Base-by-base conservation (phyloP, 1,140 invertebrate genomes). In the Apis florea region DNA sequence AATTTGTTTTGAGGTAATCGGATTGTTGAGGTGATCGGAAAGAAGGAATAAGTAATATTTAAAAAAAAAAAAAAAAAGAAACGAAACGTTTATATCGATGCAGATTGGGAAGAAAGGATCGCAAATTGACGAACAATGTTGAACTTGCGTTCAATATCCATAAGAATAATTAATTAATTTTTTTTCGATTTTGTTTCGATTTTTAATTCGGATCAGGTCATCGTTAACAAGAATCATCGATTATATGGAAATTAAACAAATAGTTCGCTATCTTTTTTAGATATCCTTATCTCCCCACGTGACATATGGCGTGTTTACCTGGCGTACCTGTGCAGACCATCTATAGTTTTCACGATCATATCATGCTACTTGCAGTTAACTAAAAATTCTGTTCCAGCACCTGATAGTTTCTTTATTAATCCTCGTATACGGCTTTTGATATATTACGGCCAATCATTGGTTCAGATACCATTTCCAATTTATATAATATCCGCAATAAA, bases 231-330 rank as follows among this genome's bases (percentile, higher is more conserved):
- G 58, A 47, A 61, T 49, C 6, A 19, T 6, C 15, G 31, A 69
- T 58, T n/a, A 2, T 17, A 47, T 26, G 26, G 54, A 56, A 59
- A 49, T 40, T 49, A n/a, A 21, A 15, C 21, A 31, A 49, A n/a
- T n/a, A 19, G 12, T 8, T 15, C 47, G 13, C 31, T 73, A 66
- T 79, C 70, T 40, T 40, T 61, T 19, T 76, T 53, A 56, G 63
- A 79, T 47, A 66, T 17, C 24, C 58, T 72, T 79, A 79, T 79
- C 78, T 63, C 21, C 24, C 24, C 47, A 19, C 51, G 69, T 31
- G 73, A 21, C 74, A 82, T 67, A 69, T 77, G 74, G 73, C 63
- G 26, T n/a, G 73, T 69, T 82, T 64, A 82, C 79, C 79, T 82
- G 69, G 66, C 56, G 70, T 47, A 61, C 51, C 31, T 56, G 54